These are phyloP conservation scores for Crotalus horridus DNA, from an alignment of 2,113 vertebrate genomes.

Conservation along the genomic window DNA sequence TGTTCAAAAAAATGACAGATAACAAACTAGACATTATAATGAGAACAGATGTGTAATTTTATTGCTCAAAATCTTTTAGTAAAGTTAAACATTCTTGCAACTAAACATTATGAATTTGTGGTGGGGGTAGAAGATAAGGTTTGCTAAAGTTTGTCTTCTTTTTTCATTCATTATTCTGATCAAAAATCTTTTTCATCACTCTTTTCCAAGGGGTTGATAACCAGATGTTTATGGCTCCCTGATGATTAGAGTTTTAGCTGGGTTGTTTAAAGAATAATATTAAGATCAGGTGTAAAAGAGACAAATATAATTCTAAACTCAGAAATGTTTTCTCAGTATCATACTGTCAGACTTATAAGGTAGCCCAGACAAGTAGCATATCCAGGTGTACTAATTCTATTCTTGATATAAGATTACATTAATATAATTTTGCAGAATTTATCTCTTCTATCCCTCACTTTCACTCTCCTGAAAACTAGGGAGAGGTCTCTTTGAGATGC, in stretches of 20 bases:
- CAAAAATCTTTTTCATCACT: background rate
- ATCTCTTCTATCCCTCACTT: too few species aligned
- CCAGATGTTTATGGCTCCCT: background rate
- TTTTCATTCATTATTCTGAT: background rate
- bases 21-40: constrained; percentile 47
- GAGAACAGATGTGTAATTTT: constrained; percentile 46
- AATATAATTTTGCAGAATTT: too few species aligned
- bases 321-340: background rate
- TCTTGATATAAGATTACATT: too few species aligned
- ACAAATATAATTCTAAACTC: background rate
- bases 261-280: background rate
- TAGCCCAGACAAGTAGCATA: too few species aligned
- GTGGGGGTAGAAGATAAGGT: background rate
- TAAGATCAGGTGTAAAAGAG: background rate
- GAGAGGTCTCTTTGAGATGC: too few species aligned
- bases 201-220: background rate
- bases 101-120: background rate
- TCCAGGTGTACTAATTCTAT: too few species aligned
- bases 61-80: constrained; percentile 32
- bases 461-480: too few species aligned
- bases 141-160: background rate
- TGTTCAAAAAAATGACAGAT: constrained; percentile 42
- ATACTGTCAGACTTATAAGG: background rate
- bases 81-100: constrained; percentile 4
- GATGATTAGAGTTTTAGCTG: background rate